phyloP scores from a whole-genome alignment of 2,888 invertebrate species.

The Torymus texanus region DNA sequence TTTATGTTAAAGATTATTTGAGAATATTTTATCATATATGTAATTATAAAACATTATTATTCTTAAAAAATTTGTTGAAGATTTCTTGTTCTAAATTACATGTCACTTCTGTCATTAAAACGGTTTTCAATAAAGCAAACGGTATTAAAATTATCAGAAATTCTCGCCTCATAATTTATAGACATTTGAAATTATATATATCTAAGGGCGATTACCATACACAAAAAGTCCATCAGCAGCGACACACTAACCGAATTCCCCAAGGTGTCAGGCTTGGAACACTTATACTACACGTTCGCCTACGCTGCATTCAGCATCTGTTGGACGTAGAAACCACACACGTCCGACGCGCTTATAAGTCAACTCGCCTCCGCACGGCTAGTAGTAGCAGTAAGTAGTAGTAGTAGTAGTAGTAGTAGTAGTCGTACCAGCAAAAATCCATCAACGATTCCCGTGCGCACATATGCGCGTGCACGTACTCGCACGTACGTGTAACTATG shows the following conservation, averaged over 20 bases:
- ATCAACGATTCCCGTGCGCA: neutral
- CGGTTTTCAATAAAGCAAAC: no score
- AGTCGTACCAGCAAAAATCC: conserved; percentile 5
- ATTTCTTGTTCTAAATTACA: no score
- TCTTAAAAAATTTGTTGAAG: no score
- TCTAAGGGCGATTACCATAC: no score
- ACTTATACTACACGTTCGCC: conserved; percentile 6
- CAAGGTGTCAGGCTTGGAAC: neutral
- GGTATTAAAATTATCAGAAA: no score
- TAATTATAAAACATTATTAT: no score
- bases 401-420: no score
- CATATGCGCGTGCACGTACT: conserved; percentile 17
- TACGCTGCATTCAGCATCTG: neutral
- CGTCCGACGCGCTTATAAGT: neutral
- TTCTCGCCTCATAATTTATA: no score
- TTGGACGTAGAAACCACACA: neutral
- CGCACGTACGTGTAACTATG: conserved; percentile 47
- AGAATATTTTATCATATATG: no score
- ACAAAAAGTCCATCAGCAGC: neutral
- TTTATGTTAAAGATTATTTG: no score
- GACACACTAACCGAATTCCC: conserved; percentile 36
- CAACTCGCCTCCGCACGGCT: neutral
- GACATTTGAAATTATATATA: no score
- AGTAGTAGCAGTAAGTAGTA: neutral
- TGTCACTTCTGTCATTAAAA: no score